Conservation (phyloP, 1,140 invertebrate species). For the Trichonephila clavipes region DNA sequence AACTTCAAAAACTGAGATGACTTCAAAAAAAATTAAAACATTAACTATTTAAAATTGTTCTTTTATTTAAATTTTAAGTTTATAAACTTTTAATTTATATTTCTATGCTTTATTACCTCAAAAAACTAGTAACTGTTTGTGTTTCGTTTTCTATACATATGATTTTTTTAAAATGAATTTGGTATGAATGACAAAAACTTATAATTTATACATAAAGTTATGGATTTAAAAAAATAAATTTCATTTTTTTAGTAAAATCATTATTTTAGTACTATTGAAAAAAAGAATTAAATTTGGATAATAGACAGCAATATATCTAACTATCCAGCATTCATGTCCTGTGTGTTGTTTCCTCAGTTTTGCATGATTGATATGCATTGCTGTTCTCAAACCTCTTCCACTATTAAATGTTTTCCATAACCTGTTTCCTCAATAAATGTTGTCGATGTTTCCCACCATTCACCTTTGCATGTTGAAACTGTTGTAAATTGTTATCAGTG, state of each 20-base stretch:
- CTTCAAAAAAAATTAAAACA: too few species aligned
- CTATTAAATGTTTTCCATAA: conserved; percentile 29
- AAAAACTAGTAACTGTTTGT: too few species aligned
- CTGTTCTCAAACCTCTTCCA: conserved; percentile 26
- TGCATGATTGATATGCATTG: conserved; percentile 53
- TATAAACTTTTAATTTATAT: too few species aligned
- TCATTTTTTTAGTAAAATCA: not conserved
- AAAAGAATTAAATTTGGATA: not conserved
- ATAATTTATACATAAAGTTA: not conserved
- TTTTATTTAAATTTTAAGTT: too few species aligned
- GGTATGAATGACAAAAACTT: too few species aligned
- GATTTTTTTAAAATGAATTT: too few species aligned
- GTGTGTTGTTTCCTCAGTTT: not conserved
- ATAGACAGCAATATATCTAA: not conserved
- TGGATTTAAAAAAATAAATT: not conserved
- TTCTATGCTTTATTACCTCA: too few species aligned
- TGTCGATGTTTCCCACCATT: conserved; percentile 9
- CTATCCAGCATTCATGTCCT: not conserved
- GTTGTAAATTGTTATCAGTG: conserved; percentile 20
- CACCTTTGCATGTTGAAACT: conserved; percentile 36
- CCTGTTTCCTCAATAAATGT: conserved; percentile 7
- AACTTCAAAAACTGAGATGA: too few species aligned
- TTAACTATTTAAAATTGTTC: too few species aligned
- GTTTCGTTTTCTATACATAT: too few species aligned
- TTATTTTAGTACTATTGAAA: not conserved